Evolutionary conservation across 1,140 invertebrate genomes (phyloP).

Genomic region (Hetaerina americana): DNA sequence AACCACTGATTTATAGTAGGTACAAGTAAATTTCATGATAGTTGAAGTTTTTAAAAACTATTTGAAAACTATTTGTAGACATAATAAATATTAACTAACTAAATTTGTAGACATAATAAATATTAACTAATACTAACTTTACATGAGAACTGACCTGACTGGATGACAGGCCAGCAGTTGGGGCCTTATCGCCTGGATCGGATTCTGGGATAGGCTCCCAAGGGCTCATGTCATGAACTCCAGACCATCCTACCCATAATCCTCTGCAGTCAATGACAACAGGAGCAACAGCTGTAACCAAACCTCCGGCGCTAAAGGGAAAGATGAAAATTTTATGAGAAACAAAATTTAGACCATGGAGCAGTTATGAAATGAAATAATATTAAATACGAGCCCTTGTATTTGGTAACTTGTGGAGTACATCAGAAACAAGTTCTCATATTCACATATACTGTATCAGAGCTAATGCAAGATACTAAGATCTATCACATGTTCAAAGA

Average conservation of each 20-base stretch:
- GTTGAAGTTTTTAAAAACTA: no score
- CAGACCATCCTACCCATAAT: constrained; percentile 83
- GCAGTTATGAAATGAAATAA: no score
- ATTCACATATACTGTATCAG: no score
- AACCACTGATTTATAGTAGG: no score
- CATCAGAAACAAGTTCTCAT: no score
- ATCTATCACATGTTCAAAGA: no score
- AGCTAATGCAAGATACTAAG: no score
- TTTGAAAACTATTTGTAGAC: background rate
- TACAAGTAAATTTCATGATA: no score
- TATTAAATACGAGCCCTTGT: no score
- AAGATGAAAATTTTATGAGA: no score
- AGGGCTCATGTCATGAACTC: constrained; percentile 59
- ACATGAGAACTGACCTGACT: constrained; percentile 48
- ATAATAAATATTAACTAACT: background rate
- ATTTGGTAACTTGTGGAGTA: no score
- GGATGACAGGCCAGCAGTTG: constrained; percentile 68
- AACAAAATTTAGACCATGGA: no score
- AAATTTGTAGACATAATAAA: background rate
- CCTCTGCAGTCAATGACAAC: constrained; percentile 72
- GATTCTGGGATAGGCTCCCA: constrained; percentile 68
- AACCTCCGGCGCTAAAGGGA: constrained; percentile 58
- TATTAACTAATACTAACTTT: constrained; percentile 5
- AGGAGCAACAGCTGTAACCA: constrained; percentile 80
- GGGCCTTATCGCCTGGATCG: constrained; percentile 66